These are phyloP conservation scores for Aurelia sp. DNA, from an alignment of 30 jellyfish, hydroid and myxozoan species.

Conservation along the genomic window DNA sequence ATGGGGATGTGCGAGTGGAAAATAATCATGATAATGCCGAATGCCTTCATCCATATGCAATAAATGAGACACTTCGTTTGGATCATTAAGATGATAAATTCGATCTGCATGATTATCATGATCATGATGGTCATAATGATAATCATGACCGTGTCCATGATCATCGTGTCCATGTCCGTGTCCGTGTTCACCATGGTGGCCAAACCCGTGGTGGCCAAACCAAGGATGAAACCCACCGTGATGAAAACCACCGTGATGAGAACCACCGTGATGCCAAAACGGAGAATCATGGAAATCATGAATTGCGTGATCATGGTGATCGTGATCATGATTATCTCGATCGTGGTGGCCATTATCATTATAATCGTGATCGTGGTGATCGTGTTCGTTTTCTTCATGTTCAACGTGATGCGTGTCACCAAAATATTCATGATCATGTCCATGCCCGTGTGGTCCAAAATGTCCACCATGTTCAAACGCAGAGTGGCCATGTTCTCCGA, in stretches of 20 bases:
- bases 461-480: slow-evolving; percentile 75
- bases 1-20: slow-evolving; percentile 60
- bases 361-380: slow-evolving; percentile 49
- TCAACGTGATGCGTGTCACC: slow-evolving; percentile 78
- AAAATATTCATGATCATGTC: slow-evolving; percentile 73
- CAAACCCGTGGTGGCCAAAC: slow-evolving; percentile 7
- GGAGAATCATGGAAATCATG: slow-evolving; percentile 18
- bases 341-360: slow-evolving; percentile 32
- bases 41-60: slow-evolving; percentile 55
- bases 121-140: slow-evolving; percentile 50
- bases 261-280: not conserved
- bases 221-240: not conserved
- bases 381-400: slow-evolving; percentile 52
- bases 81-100: slow-evolving; percentile 58
- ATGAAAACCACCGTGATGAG: slow-evolving; percentile 1
- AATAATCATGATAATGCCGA: slow-evolving; percentile 47
- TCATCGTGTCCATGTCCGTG: slow-evolving; percentile 39
- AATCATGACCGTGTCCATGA: slow-evolving; percentile 38
- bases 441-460: slow-evolving; percentile 68
- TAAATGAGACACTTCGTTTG: slow-evolving; percentile 44
- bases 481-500: slow-evolving; percentile 87
- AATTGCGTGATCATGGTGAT: slow-evolving; percentile 36
- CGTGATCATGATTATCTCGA: slow-evolving; percentile 53
- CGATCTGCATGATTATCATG: slow-evolving; percentile 55
- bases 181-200: slow-evolving; percentile 41